Conservation (phyloP, 1,140 invertebrate genomes). For the Danaus plexippus region DNA sequence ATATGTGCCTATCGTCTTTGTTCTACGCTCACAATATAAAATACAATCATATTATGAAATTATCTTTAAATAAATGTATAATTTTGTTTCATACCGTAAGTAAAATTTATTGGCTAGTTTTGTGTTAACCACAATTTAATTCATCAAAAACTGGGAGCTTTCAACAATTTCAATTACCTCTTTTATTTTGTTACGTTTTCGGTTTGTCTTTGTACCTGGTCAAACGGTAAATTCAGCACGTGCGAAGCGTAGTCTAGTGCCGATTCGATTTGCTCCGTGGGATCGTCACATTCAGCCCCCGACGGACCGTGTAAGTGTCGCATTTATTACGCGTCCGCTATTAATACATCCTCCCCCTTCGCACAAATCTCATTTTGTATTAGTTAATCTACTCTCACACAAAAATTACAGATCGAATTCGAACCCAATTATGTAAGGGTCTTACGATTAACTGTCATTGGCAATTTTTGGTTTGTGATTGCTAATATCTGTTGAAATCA, state of each 20-base stretch:
- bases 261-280: conserved; percentile 65
- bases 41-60: too few relatives aligned
- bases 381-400: conserved; percentile 54
- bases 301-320: conserved; percentile 63
- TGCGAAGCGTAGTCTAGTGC: conserved; percentile 40
- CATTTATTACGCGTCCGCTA: conserved; percentile 59
- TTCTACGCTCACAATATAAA: too few relatives aligned
- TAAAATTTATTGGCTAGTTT: not conserved
- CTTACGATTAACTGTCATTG: conserved; percentile 55
- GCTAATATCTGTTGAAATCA: conserved; percentile 63
- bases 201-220: conserved; percentile 32
- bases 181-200: conserved; percentile 19
- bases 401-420: conserved; percentile 54
- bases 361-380: conserved; percentile 53
- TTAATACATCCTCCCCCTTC: conserved; percentile 56
- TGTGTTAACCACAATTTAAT: not conserved
- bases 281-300: conserved; percentile 65
- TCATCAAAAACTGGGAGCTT: not conserved
- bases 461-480: conserved; percentile 67
- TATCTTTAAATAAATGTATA: too few relatives aligned
- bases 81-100: too few relatives aligned
- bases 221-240: conserved; percentile 58
- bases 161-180: conserved; percentile 13
- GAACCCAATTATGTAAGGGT: conserved; percentile 54
- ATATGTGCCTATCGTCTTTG: too few relatives aligned